Conservation (phyloP, 2,113 vertebrate genomes). For the Aegithalos caudatus region DNA sequence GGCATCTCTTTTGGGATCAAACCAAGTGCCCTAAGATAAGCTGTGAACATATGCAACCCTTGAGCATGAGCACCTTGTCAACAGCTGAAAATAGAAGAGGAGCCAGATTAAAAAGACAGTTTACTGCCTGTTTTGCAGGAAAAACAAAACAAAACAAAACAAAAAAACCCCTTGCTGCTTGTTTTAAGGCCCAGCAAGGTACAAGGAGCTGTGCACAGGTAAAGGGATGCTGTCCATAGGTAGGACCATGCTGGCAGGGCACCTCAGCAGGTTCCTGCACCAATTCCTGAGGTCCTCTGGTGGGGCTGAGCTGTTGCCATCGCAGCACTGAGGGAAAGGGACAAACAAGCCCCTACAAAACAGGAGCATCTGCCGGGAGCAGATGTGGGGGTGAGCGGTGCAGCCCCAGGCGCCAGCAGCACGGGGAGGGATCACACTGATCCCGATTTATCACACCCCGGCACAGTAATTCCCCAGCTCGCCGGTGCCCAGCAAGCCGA, state of each 20-base stretch:
- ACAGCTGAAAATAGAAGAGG: not conserved
- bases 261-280: accelerated
- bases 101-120: not conserved
- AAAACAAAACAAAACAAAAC: not conserved
- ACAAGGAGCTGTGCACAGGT: not conserved
- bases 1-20: not conserved
- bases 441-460: constrained; percentile 62
- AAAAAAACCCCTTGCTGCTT: not conserved
- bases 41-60: not conserved
- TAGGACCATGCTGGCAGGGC: accelerated
- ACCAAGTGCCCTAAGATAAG: not conserved
- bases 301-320: not conserved
- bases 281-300: not conserved
- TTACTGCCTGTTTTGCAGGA: not conserved
- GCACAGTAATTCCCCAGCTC: constrained; percentile 34
- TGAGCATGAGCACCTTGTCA: not conserved
- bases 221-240: not conserved
- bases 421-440: constrained; percentile 8
- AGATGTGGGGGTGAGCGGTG: not conserved
- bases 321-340: not conserved
- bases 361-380: constrained; percentile 48
- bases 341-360: constrained; percentile 59
- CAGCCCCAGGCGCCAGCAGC: constrained; percentile 2
- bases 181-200: not conserved
- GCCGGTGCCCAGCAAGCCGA: not conserved